Percentiles rank a stretch among this genome's conserved stretches.
Conservation (phyloP, 1,140 invertebrate species). For the Vanessa atalanta region DNA sequence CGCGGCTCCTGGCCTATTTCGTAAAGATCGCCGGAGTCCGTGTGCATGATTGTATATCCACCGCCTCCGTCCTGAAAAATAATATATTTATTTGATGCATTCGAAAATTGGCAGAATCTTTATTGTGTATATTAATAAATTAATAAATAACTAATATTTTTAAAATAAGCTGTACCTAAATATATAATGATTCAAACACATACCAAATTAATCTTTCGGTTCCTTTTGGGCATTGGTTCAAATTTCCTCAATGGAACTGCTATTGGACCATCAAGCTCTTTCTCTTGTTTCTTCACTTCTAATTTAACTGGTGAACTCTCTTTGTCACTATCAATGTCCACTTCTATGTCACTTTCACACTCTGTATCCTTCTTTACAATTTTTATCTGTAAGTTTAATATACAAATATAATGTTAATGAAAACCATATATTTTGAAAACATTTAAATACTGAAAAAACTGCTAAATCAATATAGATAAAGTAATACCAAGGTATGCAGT, state of each 20-base stretch:
- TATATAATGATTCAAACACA: not conserved
- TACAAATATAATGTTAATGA: not conserved
- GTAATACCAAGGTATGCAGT: no score
- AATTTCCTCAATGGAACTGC: conserved; percentile 60
- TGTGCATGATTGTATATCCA: conserved; percentile 84
- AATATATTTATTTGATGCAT: not conserved
- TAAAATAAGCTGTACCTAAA: not conserved
- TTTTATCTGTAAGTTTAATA: conserved; percentile 61
- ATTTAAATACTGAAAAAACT: not conserved
- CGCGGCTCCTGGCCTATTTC: conserved; percentile 62
- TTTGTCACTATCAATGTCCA: conserved; percentile 81
- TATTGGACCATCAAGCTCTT: conserved; percentile 46
- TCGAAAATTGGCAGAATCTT: not conserved
- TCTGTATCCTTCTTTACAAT: conserved; percentile 79
- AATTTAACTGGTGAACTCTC: conserved; percentile 39
- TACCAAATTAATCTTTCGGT: conserved; percentile 69
- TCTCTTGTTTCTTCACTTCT: conserved; percentile 21
- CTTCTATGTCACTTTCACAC: conserved; percentile 81
- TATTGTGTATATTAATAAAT: not conserved
- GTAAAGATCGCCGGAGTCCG: conserved; percentile 80
- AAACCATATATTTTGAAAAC: not conserved
- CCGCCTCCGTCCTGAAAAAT: conserved; percentile 79
- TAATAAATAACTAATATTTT: not conserved
- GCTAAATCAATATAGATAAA: no score
- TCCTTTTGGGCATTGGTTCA: conserved; percentile 67